phyloP scores from a whole-genome alignment of 2,888 invertebrate species.

The Neocrepidodera transversa region DNA sequence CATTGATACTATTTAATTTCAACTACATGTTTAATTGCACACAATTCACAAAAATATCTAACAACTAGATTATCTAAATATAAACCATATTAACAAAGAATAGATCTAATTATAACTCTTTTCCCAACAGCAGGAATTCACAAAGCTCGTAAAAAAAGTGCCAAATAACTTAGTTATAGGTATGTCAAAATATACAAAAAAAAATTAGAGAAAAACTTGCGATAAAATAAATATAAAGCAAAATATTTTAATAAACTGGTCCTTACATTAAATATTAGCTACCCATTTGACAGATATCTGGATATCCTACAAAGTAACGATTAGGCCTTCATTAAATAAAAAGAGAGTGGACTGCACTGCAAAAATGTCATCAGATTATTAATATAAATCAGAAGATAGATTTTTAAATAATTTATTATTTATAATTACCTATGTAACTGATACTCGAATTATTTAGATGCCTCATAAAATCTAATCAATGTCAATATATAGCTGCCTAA shows the following conservation, averaged over 20 bases:
- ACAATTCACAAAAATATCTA: conserved; percentile 17
- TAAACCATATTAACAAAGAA: conserved; percentile 37
- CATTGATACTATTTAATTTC: conserved; percentile 4
- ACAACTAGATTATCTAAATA: conserved; percentile 28
- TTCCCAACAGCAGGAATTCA: conserved; percentile 37
- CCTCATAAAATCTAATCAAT: too few species aligned
- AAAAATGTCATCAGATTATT: too few species aligned
- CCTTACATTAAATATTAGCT: conserved; percentile 2
- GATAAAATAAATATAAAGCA: neutral
- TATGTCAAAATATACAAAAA: neutral
- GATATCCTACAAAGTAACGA: neutral
- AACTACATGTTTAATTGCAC: conserved; percentile 8
- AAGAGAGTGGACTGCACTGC: too few species aligned
- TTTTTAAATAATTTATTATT: too few species aligned
- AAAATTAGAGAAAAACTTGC: too few species aligned
- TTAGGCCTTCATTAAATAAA: neutral
- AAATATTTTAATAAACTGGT: neutral
- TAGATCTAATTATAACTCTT: conserved; percentile 24
- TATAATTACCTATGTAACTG: too few species aligned
- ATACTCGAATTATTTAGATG: too few species aligned
- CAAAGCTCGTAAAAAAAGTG: conserved; percentile 34
- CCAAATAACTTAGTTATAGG: conserved; percentile 4
- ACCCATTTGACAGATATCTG: neutral
- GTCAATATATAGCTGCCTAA: too few species aligned
- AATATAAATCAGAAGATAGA: too few species aligned